Conservation (phyloP, 2,113 vertebrate species). For the Festucalex cinctus region DNA sequence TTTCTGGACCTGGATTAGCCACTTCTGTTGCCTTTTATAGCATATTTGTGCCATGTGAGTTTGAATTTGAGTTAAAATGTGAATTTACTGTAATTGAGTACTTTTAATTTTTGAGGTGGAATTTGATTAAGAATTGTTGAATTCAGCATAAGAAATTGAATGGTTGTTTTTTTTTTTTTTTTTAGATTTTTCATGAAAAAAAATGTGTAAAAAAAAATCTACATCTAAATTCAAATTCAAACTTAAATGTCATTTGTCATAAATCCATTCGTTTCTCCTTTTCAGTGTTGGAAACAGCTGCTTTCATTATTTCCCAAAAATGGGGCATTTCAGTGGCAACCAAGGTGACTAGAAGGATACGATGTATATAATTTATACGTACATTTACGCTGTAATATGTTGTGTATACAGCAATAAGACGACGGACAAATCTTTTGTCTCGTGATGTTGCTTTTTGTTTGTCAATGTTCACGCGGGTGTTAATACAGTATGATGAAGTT, state of each 20-base stretch:
- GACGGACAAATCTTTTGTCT: conserved; percentile 40
- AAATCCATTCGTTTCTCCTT: not conserved
- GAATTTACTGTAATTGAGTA: too few relatives aligned
- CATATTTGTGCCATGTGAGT: not conserved
- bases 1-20: too few relatives aligned
- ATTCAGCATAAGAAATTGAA: too few relatives aligned
- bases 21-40: not conserved
- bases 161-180: too few relatives aligned
- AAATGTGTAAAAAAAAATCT: too few relatives aligned
- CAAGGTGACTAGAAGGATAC: conserved; percentile 61
- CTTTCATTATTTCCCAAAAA: conserved; percentile 9
- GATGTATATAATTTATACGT: conserved; percentile 75
- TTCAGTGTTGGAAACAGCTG: not conserved
- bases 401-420: conserved; percentile 63
- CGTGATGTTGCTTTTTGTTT: conserved; percentile 41
- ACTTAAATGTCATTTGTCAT: not conserved
- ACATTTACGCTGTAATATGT: conserved; percentile 58
- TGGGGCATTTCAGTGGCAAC: conserved; percentile 59
- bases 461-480: conserved; percentile 29
- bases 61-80: not conserved
- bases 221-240: not conserved
- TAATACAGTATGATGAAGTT: conserved; percentile 6
- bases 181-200: too few relatives aligned
- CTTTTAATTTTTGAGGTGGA: not conserved
- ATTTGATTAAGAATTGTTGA: too few relatives aligned